Percentiles rank a stretch among this genome's conserved stretches.
Conservation (phyloP, 2,888 invertebrate species). For the Dusona sp. region DNA sequence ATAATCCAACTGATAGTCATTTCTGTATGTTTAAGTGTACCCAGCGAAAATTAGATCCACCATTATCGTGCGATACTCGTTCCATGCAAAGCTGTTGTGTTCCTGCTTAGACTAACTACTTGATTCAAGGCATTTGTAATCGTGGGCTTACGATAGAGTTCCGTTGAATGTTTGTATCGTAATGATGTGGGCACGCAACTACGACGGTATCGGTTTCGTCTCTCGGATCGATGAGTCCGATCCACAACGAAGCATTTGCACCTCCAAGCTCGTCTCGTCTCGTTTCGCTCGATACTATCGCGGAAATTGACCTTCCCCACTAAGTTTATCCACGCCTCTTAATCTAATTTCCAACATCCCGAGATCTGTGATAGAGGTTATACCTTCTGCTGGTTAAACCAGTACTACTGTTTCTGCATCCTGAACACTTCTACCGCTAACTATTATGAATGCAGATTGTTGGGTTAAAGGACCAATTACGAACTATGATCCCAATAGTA, state of each 20-base stretch:
- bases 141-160: slow-evolving; percentile 16
- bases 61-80: slow-evolving; percentile 54
- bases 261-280: slow-evolving; percentile 4
- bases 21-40: slow-evolving; percentile 15
- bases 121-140: background rate
- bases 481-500: background rate
- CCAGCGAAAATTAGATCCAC: slow-evolving; percentile 47
- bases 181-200: slow-evolving; percentile 3
- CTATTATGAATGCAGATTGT: slow-evolving; percentile 3
- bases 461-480: slow-evolving; percentile 5
- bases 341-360: slow-evolving; percentile 69
- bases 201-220: slow-evolving; percentile 47
- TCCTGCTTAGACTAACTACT: slow-evolving; percentile 20
- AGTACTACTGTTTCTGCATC: slow-evolving; percentile 9
- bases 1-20: slow-evolving; percentile 25
- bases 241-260: background rate
- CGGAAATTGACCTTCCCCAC: slow-evolving; percentile 59
- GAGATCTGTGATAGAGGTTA: slow-evolving; percentile 59
- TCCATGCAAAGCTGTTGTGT: slow-evolving; percentile 28
- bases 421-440: background rate
- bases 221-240: slow-evolving; percentile 7
- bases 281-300: slow-evolving; percentile 59
- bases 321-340: slow-evolving; percentile 61
- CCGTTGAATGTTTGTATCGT: background rate
- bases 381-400: slow-evolving; percentile 36